Base-by-base conservation (phyloP, 2,888 invertebrate genomes). In the Hyposoter didymator region DNA sequence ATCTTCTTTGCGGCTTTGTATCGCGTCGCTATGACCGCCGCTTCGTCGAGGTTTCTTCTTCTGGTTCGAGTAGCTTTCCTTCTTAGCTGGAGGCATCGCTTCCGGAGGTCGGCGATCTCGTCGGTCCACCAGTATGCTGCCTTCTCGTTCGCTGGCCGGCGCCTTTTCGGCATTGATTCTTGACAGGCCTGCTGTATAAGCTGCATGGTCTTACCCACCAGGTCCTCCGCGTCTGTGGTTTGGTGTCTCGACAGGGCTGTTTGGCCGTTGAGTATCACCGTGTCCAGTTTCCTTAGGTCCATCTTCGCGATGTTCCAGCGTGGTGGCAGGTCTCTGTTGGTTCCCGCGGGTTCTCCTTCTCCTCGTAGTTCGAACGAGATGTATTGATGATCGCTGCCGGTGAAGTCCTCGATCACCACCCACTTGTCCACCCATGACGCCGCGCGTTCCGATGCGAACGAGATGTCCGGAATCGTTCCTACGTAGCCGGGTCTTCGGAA, bases 1-100 rank as follows among this genome's bases (percentile, higher is more conserved):
- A 17, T 49, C 64, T 84, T 82, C 35, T 49, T 84, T 12, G 85
- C 87, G 69, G 2, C 32, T 49, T 74, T 78, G 14, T 78, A 69
- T 22, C 47, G 28, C 8, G 14, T 45, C 12, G 35, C 19, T 32
- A 52, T 17, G 7, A 14, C 49, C 32, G 49, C 49, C n/a, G 49
- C 49, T 49, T 52, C 32, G 1, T 67, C 67, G 14, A 45, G 43
- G 62, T 70, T 66, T 39, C 59, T 39, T 28, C 22, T 39, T 22
- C 47, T 32, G 19, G 47, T 19, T 28, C 83, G 39, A n/a, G 72
- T 78, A 7, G 74, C 74, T 22, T 17, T 17, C 3, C 84, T 45
- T 35, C 67, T 69, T 7, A 45, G 45, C 12, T n/a, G 52, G n/a
- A 64, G 75, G 76, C 76, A 81, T 66, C 5, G 32, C 14, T 43